Conservation (phyloP, 2,113 vertebrate genomes). For the Barbus barbus region DNA sequence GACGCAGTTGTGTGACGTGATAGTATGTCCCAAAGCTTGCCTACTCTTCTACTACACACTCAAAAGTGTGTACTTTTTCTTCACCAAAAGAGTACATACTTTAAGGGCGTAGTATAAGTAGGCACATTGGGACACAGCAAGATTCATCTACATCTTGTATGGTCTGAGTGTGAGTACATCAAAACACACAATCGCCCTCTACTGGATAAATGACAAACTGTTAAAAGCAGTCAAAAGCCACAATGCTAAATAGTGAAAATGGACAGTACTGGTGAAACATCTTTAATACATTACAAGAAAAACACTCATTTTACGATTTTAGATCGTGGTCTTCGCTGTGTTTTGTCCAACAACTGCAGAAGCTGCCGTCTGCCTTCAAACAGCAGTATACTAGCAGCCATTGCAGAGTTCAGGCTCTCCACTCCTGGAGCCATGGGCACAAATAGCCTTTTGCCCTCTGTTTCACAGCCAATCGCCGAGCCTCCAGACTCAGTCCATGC, state of each 20-base stretch:
- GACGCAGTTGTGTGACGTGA: too few relatives aligned
- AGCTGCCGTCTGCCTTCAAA: slow-evolving; percentile 90
- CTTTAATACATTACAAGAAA: background rate
- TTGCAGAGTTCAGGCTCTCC: slow-evolving; percentile 90
- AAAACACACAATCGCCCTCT: background rate
- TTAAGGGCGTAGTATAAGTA: too few relatives aligned
- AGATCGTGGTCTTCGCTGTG: slow-evolving; percentile 51
- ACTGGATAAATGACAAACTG: background rate
- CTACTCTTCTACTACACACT: too few relatives aligned
- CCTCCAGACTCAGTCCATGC: slow-evolving; percentile 80
- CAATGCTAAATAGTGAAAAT: too few relatives aligned
- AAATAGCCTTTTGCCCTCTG: slow-evolving; percentile 76
- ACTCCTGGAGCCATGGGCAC: slow-evolving; percentile 81
- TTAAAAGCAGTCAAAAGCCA: too few relatives aligned
- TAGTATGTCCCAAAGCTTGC: too few relatives aligned
- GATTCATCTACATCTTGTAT: too few relatives aligned
- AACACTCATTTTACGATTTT: background rate
- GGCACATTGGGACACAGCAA: too few relatives aligned
- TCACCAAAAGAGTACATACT: too few relatives aligned
- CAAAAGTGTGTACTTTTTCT: too few relatives aligned
- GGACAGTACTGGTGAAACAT: background rate
- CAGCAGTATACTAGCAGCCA: slow-evolving; percentile 86
- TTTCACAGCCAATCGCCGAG: slow-evolving; percentile 78
- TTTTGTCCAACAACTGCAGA: slow-evolving; percentile 52
- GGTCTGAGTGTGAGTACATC: too few relatives aligned